Base-by-base conservation (phyloP, 2,888 invertebrate species). In the Athrips mouffetella region DNA sequence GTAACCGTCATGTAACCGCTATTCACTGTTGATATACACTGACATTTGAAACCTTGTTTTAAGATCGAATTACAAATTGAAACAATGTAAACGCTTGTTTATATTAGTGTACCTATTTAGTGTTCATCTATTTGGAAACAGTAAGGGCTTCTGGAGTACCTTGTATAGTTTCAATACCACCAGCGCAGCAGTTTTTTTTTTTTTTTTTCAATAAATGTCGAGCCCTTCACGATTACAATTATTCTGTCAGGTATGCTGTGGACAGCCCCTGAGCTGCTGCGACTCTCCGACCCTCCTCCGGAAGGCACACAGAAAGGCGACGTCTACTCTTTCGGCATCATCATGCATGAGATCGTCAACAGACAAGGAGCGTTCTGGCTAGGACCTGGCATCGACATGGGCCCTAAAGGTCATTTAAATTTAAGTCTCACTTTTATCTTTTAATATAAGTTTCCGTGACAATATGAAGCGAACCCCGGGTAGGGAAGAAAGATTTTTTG, bases 251-350 rank as follows among this genome's bases (percentile, higher is more conserved):
- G 93, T 70, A 91, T 94, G 62, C 85, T 98, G 27, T 98, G 98
- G 98, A 97, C 97, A 0, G 92, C 97, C 0, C 98, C 98, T 0
- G 98, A 98, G 76, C 76, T 98, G 13, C 89, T 98, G 37, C 90
- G 94, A 48, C 89, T 92, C 83, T 82, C 90, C 20, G 89, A 91
- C 46, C 89, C 89, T 0, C 91, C 91, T 0, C 89, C 90, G 0
- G 93, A 93, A 66, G 96, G 96, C 1, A 94, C 94, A 0, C 96
- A 95, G 70, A 96, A 96, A 76, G 98, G 95, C 16, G 98, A 98
- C 70, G 94, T 98, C n/a, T 98, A 98, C 78, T 96, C 97, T 33
- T 98, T 98, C 73, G 97, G 93, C 10, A 95, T 98, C 65, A 95
- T 98, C 65, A 94, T 97, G 69, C 97, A 98, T 71, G 98, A 98